Conservation (phyloP, 2,888 invertebrate species). For the Tachina lurida region DNA sequence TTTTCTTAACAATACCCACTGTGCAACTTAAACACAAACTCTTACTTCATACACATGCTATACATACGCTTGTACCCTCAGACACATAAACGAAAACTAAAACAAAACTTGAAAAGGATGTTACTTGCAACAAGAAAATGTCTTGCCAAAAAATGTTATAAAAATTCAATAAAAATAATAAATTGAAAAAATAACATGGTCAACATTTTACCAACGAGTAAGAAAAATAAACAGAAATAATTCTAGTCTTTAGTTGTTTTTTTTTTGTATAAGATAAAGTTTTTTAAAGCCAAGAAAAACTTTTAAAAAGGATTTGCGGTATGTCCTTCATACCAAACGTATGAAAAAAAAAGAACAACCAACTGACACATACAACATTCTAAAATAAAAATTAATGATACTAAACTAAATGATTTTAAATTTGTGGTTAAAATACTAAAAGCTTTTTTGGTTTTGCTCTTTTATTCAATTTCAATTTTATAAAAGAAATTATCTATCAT, state of each 20-base stretch:
- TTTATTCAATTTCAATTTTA: neutral
- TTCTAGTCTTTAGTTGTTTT: slow-evolving; percentile 22
- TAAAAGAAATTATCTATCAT: neutral
- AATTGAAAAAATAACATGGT: slow-evolving; percentile 28
- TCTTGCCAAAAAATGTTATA: slow-evolving; percentile 54
- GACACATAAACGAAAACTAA: neutral
- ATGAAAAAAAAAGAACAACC: neutral
- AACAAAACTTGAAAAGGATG: slow-evolving; percentile 18
- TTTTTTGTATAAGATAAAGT: slow-evolving; percentile 40
- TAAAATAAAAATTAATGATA: slow-evolving; percentile 58
- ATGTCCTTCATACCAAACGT: neutral
- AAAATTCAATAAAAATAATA: slow-evolving; percentile 2
- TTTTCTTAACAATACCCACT: neutral
- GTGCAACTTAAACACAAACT: slow-evolving; percentile 1
- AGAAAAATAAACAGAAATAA: slow-evolving; percentile 28
- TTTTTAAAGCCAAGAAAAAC: slow-evolving; percentile 43
- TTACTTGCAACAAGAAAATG: slow-evolving; percentile 51
- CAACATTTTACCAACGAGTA: slow-evolving; percentile 39
- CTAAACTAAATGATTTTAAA: slow-evolving; percentile 52
- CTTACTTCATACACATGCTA: neutral
- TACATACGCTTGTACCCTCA: neutral
- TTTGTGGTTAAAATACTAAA: slow-evolving; percentile 53
- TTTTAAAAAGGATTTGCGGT: slow-evolving; percentile 37
- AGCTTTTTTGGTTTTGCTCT: slow-evolving; percentile 20
- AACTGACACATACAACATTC: slow-evolving; percentile 13